Conservation (phyloP, 2,113 vertebrate genomes). For the Alaudala cheleensis region DNA sequence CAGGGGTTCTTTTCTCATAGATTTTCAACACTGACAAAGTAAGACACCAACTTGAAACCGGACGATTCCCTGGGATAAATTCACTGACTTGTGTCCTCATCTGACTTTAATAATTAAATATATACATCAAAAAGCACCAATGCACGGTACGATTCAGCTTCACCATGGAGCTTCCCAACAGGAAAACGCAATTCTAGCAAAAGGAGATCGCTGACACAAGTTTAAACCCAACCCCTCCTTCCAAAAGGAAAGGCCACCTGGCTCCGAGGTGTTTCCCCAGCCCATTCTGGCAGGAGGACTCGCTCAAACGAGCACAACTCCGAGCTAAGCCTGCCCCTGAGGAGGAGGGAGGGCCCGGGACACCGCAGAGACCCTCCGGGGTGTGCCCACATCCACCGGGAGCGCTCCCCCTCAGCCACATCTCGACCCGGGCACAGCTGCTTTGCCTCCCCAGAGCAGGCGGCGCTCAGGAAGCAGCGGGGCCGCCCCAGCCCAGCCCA, state of each 20-base stretch:
- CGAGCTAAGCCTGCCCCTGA: fast-evolving
- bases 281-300: fast-evolving
- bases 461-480: fast-evolving
- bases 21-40: not conserved
- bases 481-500: not conserved
- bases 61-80: not conserved
- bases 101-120: not conserved
- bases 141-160: not conserved
- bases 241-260: not conserved
- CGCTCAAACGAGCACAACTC: not conserved
- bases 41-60: not conserved
- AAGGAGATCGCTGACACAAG: not conserved
- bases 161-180: not conserved
- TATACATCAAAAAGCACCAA: fast-evolving
- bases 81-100: not conserved
- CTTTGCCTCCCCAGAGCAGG: not conserved
- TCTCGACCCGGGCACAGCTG: not conserved
- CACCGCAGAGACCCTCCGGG: not conserved
- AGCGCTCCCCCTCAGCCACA: not conserved
- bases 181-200: not conserved
- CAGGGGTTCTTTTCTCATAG: fast-evolving
- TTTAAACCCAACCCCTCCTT: not conserved
- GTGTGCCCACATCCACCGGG: fast-evolving
- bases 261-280: not conserved
- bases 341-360: not conserved